phyloP scores from a whole-genome alignment of 2,888 invertebrate species.

The Cremastinae sp. region DNA sequence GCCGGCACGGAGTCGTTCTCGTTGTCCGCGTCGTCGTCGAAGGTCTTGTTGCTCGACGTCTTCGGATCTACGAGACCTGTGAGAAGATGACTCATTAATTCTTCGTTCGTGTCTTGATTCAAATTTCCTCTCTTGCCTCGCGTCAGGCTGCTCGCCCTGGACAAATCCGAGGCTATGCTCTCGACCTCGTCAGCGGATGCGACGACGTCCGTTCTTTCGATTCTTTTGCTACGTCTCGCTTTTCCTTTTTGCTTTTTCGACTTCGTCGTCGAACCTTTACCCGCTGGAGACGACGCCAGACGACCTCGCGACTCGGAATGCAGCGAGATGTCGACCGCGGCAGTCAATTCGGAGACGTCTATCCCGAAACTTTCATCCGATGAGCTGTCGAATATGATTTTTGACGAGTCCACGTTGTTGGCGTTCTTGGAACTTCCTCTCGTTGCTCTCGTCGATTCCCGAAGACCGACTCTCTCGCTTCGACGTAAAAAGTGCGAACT shows the following conservation, averaged over 20 bases:
- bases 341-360: conserved; percentile 73
- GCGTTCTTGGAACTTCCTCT: conserved; percentile 72
- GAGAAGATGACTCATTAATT: conserved; percentile 67
- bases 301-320: conserved; percentile 67
- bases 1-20: conserved; percentile 59
- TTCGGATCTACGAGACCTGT: conserved; percentile 62
- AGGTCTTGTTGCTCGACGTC: conserved; percentile 44
- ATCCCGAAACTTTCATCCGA: conserved; percentile 77
- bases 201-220: conserved; percentile 56
- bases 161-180: conserved; percentile 72
- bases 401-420: conserved; percentile 70
- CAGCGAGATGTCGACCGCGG: conserved; percentile 73
- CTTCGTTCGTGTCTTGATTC: conserved; percentile 64
- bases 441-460: conserved; percentile 67
- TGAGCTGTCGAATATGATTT: conserved; percentile 72
- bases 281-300: conserved; percentile 44
- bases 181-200: conserved; percentile 69
- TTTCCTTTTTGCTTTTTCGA: conserved; percentile 41
- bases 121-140: conserved; percentile 51
- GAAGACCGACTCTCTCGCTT: conserved; percentile 69
- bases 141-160: conserved; percentile 68
- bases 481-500: conserved; percentile 59
- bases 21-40: conserved; percentile 62
- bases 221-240: conserved; percentile 57
- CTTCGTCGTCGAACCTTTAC: conserved; percentile 12